Percentiles rank a stretch among this genome's conserved stretches.
Evolutionary conservation across 2,888 invertebrate genomes (phyloP).

Genomic region (Andrena praecox): DNA sequence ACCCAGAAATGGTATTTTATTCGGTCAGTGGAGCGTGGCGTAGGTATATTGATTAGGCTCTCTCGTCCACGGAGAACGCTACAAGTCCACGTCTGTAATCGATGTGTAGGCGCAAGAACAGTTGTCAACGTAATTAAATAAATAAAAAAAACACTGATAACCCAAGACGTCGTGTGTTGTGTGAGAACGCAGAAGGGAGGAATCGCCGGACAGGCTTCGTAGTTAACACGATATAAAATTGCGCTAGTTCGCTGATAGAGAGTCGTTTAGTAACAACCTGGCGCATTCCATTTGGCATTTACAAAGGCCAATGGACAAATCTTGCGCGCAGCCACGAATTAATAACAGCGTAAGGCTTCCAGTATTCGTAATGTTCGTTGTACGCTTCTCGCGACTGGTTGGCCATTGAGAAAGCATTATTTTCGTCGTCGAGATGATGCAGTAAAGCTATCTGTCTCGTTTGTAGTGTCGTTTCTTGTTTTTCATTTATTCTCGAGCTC

Average conservation of each 20-base stretch:
- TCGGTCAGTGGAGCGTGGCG: constrained; percentile 12
- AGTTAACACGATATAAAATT: constrained; percentile 41
- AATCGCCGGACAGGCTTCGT: constrained; percentile 62
- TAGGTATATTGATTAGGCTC: constrained; percentile 42
- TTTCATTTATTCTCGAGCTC: neutral
- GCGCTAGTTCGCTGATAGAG: constrained; percentile 56
- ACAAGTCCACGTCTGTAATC: constrained; percentile 55
- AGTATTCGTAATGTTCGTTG: constrained; percentile 5
- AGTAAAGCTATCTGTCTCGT: constrained; percentile 1
- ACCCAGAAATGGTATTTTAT: constrained; percentile 35
- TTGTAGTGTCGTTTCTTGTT: neutral
- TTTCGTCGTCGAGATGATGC: neutral
- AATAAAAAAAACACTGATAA: constrained; percentile 50
- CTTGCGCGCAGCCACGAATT: constrained; percentile 4
- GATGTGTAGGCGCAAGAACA: constrained; percentile 55
- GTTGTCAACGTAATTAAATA: constrained; percentile 60
- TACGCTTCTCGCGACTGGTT: constrained; percentile 25
- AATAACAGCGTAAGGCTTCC: constrained; percentile 3
- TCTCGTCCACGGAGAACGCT: constrained; percentile 47
- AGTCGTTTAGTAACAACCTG: constrained; percentile 1
- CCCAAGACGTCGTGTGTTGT: constrained; percentile 56
- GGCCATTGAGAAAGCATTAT: neutral
- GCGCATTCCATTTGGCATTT: constrained; percentile 12
- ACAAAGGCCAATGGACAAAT: too few species aligned
- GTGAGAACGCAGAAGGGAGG: constrained; percentile 18